A percentile compares a stretch with the other conserved stretches of the same genome.
These are phyloP conservation scores for Galleria mellonella DNA, from an alignment of 1,140 invertebrate genomes.

Conservation along the genomic window DNA sequence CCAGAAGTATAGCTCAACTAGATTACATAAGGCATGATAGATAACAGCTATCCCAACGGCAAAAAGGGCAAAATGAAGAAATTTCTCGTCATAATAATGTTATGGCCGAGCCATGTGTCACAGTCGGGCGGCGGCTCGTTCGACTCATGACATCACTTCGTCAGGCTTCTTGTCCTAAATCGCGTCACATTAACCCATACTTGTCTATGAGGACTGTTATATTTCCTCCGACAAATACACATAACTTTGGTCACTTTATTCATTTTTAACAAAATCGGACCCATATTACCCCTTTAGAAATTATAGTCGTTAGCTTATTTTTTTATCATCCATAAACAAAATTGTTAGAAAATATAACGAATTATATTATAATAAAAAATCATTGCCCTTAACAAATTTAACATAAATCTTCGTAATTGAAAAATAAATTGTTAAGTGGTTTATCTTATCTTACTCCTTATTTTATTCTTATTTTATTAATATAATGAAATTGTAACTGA, in stretches of 20 bases:
- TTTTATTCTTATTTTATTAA: too few species aligned
- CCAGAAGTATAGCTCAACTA: neutral
- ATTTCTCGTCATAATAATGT: constrained; percentile 34
- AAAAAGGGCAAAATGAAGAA: constrained; percentile 32
- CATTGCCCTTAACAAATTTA: too few species aligned
- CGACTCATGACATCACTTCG: constrained; percentile 23
- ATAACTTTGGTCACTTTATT: neutral
- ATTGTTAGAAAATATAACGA: too few species aligned
- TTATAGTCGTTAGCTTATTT: too few species aligned
- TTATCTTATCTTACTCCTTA: too few species aligned
- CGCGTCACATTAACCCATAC: constrained; percentile 24
- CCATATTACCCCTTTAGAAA: too few species aligned
- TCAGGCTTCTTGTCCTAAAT: constrained; percentile 34
- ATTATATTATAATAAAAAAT: too few species aligned
- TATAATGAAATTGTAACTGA: too few species aligned
- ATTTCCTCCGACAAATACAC: constrained; percentile 2
- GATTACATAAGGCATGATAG: constrained; percentile 23
- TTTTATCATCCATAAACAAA: too few species aligned
- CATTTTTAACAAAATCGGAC: too few species aligned
- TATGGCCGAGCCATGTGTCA: constrained; percentile 34
- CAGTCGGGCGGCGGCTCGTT: constrained; percentile 13
- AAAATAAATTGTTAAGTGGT: too few species aligned
- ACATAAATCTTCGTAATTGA: too few species aligned
- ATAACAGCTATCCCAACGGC: constrained; percentile 25
- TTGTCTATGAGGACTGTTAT: constrained; percentile 5